Evolutionary conservation across 2,797 vertebrate species (phyloP).

Genomic region (Amblyraja radiata): DNA sequence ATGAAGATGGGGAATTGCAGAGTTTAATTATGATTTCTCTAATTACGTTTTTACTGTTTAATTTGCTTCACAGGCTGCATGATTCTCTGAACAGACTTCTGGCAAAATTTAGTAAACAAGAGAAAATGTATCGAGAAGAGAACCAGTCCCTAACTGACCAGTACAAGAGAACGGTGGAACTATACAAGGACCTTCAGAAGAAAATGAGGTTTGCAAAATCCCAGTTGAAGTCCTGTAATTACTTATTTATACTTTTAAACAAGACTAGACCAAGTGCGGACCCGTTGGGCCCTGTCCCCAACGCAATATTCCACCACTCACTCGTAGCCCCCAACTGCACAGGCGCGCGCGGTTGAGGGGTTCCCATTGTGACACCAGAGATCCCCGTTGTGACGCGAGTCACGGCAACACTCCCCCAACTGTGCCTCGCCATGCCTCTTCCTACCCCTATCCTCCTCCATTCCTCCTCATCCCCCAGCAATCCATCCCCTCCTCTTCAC

Average conservation of each 20-base stretch:
- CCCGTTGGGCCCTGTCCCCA: no score
- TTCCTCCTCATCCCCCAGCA: no score
- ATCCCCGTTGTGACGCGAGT: no score
- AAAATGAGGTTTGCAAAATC: slow-evolving; percentile 59
- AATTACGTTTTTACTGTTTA: background rate
- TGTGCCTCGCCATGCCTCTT: no score
- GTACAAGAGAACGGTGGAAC: slow-evolving; percentile 52
- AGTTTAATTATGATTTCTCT: background rate
- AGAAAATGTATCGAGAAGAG: slow-evolving; percentile 56
- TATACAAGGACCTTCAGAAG: slow-evolving; percentile 63
- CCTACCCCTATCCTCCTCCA: no score
- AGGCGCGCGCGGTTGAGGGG: no score
- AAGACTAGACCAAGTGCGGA: no score
- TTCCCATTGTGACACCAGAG: no score
- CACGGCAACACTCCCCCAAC: no score
- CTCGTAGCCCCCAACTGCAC: no score
- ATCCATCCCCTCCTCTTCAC: no score
- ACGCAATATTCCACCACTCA: no score
- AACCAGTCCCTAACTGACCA: slow-evolving; percentile 51
- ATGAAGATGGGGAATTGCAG: background rate
- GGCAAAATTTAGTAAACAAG: slow-evolving; percentile 48
- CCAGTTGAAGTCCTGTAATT: background rate
- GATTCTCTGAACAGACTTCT: slow-evolving; percentile 54
- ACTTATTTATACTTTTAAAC: background rate
- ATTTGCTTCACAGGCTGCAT: slow-evolving; percentile 55